Conservation (phyloP, 1,140 invertebrate species). For the Dreissena polymorpha region DNA sequence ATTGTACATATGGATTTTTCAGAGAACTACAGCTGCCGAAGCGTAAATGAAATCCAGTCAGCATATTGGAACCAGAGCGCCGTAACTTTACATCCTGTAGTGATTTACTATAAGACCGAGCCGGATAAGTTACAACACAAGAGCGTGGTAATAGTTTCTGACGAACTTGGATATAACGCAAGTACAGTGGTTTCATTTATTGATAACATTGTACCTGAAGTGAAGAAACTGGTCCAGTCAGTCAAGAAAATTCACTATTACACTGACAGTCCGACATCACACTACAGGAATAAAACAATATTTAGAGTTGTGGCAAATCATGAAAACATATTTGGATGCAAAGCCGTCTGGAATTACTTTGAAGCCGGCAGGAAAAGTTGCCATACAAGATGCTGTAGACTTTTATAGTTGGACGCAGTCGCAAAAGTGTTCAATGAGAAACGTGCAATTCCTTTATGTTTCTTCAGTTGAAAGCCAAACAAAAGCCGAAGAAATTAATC, state of each 20-base stretch:
- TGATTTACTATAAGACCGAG: constrained; percentile 37
- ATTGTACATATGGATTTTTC: constrained; percentile 63
- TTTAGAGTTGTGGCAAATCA: constrained; percentile 45
- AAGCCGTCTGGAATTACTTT: constrained; percentile 47
- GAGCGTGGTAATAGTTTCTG: constrained; percentile 55
- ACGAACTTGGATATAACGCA: constrained; percentile 49
- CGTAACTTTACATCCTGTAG: constrained; percentile 50
- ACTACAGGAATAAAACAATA: constrained; percentile 51
- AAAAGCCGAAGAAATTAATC: constrained; percentile 20
- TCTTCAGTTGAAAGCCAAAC: not conserved
- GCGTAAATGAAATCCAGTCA: constrained; percentile 57
- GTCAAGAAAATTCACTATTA: constrained; percentile 44
- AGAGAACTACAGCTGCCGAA: constrained; percentile 56
- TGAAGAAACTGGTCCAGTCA: constrained; percentile 22
- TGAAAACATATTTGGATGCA: constrained; percentile 16
- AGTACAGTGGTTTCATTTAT: constrained; percentile 37
- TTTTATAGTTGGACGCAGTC: constrained; percentile 37
- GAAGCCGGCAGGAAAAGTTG: constrained; percentile 46
- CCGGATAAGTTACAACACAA: constrained; percentile 17
- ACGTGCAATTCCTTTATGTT: constrained; percentile 36
- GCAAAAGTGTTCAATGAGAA: constrained; percentile 18
- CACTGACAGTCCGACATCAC: constrained; percentile 50
- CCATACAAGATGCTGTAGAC: constrained; percentile 29
- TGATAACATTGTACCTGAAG: constrained; percentile 19
- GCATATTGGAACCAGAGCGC: constrained; percentile 56